Percentiles rank a stretch among this genome's conserved stretches.
Conservation (phyloP, 2,113 vertebrate species). For the Hemichromis elongatus region DNA sequence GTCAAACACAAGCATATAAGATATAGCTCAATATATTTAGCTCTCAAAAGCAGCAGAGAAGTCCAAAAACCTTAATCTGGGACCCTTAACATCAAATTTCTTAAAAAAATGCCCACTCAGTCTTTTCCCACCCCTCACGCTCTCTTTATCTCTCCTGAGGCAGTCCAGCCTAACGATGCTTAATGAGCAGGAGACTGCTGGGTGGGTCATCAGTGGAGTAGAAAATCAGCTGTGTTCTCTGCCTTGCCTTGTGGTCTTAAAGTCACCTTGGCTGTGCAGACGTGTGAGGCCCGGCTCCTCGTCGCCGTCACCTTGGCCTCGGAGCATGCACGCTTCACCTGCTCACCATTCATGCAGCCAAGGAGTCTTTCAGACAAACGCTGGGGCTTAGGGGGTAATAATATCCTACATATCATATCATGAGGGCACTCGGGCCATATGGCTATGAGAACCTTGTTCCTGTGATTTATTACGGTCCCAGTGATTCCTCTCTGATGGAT, state of each 20-base stretch:
- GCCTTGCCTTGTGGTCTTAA: not conserved
- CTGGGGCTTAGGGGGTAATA: conserved; percentile 19
- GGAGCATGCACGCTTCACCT: not conserved
- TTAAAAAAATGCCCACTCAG: not conserved
- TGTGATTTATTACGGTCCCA: conserved; percentile 42
- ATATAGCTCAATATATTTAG: not conserved
- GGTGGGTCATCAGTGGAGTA: not conserved
- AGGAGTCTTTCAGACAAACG: conserved; percentile 7
- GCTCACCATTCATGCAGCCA: not conserved
- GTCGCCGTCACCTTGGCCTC: conserved; percentile 27
- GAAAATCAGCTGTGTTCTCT: conserved; percentile 11
- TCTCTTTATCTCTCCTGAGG: not conserved
- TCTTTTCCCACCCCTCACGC: not conserved
- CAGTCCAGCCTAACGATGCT: not conserved
- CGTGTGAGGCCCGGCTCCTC: not conserved
- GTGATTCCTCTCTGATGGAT: conserved; percentile 46
- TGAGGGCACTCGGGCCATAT: conserved; percentile 16
- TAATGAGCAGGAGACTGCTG: conserved; percentile 29
- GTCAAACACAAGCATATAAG: not conserved
- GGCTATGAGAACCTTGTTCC: conserved; percentile 40
- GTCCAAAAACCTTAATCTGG: not conserved
- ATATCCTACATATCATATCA: conserved; percentile 33
- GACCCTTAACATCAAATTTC: not conserved
- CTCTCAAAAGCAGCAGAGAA: not conserved
- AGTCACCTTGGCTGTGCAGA: conserved; percentile 45